Evolutionary conservation across 1,140 invertebrate genomes (phyloP).

Genomic region (Dinothrombium tinctorium): DNA sequence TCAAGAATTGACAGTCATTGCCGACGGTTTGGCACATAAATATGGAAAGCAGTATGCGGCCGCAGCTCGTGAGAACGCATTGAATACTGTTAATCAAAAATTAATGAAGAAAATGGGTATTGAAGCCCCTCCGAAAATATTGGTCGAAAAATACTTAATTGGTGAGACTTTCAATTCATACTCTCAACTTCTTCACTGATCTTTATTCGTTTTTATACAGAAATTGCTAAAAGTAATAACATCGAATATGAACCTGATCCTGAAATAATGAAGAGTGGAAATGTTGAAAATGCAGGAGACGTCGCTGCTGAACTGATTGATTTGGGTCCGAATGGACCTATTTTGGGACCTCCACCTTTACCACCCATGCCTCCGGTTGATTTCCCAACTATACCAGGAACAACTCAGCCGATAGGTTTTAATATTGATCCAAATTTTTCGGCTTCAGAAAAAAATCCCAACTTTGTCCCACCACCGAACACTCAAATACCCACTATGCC

Average conservation of each 20-base stretch:
- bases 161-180: constrained; percentile 7
- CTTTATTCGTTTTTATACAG: constrained; percentile 20
- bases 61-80: constrained; percentile 45
- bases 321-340: not conserved
- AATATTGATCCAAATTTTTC: not conserved
- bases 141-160: constrained; percentile 84
- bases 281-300: not conserved
- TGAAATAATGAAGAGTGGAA: not conserved
- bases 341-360: not conserved
- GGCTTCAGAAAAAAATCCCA: not conserved
- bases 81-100: constrained; percentile 73
- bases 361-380: not conserved
- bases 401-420: not conserved
- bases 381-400: not conserved
- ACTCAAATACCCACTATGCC: too few relatives aligned
- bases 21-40: constrained; percentile 66
- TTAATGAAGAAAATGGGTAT: constrained; percentile 85
- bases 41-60: constrained; percentile 84
- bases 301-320: not conserved
- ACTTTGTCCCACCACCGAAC: too few relatives aligned
- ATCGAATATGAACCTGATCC: constrained; percentile 78
- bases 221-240: constrained; percentile 88
- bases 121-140: constrained; percentile 78
- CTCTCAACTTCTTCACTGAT: constrained; percentile 22
- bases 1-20: constrained; percentile 66